Evolutionary conservation across 2,113 vertebrate species (phyloP).

Genomic region (Tringa solitaria): DNA sequence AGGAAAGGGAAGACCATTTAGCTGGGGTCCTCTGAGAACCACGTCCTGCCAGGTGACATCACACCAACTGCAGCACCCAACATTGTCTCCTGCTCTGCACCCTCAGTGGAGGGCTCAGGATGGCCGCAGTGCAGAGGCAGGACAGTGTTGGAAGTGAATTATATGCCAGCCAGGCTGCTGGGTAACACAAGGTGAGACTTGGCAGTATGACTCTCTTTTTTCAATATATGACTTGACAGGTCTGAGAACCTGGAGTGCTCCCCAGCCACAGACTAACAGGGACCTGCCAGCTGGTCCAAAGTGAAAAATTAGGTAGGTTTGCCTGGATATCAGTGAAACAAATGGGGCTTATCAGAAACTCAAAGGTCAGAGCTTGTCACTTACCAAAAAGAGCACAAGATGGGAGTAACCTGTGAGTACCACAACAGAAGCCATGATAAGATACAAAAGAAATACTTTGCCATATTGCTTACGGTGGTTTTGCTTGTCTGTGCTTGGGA

Average conservation of each 20-base stretch:
- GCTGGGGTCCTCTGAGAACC: not conserved
- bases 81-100: not conserved
- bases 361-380: not conserved
- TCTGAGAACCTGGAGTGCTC: not conserved
- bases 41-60: not conserved
- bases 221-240: not conserved
- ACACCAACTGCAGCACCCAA: not conserved
- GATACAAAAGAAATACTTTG: not conserved
- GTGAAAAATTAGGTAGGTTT: not conserved
- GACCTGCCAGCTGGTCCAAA: not conserved
- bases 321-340: not conserved
- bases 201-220: not conserved
- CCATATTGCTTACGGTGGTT: not conserved
- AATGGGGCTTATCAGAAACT: constrained; percentile 5
- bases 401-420: not conserved
- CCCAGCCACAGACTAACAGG: not conserved
- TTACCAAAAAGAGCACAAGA: not conserved
- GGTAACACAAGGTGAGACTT: not conserved
- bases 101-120: rapidly evolving
- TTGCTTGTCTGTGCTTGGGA: not conserved
- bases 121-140: not conserved
- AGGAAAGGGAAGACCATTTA: not conserved
- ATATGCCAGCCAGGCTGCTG: not conserved
- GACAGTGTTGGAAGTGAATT: not conserved
- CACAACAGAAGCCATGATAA: not conserved